Conservation (phyloP, 2,797 vertebrate genomes). For the Phaenicophaeus curvirostris region DNA sequence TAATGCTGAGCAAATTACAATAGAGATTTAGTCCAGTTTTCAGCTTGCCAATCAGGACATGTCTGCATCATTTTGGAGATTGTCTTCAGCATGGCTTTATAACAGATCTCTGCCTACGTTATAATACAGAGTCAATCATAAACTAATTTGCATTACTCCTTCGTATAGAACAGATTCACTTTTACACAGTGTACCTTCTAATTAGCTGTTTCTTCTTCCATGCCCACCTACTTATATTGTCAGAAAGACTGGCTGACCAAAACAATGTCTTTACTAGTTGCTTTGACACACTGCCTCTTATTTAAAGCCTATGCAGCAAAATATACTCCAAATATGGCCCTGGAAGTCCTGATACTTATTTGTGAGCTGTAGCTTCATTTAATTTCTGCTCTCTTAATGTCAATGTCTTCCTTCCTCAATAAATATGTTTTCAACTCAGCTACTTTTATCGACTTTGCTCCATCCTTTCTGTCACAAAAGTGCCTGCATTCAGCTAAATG, state of each 20-base stretch:
- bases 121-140: neutral
- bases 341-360: neutral
- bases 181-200: neutral
- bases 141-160: neutral
- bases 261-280: neutral
- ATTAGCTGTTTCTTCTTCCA: neutral
- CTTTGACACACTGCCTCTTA: neutral
- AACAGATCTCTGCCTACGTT: neutral
- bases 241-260: neutral
- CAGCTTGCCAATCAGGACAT: neutral
- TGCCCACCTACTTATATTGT: neutral
- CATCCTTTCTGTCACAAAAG: neutral
- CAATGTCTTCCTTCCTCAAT: neutral
- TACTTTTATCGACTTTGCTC: neutral
- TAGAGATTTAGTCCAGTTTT: neutral
- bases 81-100: neutral
- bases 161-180: neutral
- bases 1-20: neutral
- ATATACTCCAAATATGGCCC: neutral
- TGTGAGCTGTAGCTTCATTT: neutral
- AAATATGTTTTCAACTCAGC: neutral
- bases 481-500: neutral
- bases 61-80: neutral
- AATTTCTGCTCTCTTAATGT: neutral
- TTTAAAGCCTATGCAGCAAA: neutral